Evolutionary conservation across 1,140 invertebrate species (phyloP).

Genomic region (Drosophila varians): DNA sequence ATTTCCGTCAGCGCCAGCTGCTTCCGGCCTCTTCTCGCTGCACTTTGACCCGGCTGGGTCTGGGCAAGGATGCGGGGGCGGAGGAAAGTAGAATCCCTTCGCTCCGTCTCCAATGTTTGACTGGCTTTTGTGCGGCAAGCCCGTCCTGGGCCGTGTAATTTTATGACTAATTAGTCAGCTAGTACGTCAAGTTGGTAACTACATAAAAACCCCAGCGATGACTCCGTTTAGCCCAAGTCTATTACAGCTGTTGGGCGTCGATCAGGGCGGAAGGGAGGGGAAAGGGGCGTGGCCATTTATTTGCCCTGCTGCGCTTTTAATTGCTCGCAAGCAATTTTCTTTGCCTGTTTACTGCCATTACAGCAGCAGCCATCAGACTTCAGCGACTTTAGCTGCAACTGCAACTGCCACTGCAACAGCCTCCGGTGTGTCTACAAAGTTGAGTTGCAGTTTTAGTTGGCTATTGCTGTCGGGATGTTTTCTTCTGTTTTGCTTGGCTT

Average conservation of each 20-base stretch:
- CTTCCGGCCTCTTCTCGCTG: conserved; percentile 71
- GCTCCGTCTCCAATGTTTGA: conserved; percentile 40
- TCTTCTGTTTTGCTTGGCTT: conserved; percentile 38
- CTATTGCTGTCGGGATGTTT: conserved; percentile 27
- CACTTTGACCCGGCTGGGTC: conserved; percentile 73
- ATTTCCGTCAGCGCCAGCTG: conserved; percentile 74
- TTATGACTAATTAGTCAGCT: conserved; percentile 80
- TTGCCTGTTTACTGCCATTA: conserved; percentile 54
- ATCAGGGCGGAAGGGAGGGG: conserved; percentile 37
- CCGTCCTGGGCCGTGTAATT: conserved; percentile 63
- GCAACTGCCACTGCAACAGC: conserved; percentile 38
- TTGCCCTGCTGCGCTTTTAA: conserved; percentile 77
- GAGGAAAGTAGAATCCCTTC: background rate
- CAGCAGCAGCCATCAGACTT: conserved; percentile 16
- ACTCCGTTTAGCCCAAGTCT: conserved; percentile 68
- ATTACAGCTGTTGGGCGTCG: conserved; percentile 43
- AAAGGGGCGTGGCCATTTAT: conserved; percentile 62
- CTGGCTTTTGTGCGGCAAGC: conserved; percentile 49
- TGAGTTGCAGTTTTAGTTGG: conserved; percentile 74
- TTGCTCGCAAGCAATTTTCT: conserved; percentile 67
- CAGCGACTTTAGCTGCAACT: conserved; percentile 23
- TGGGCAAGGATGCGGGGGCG: conserved; percentile 1
- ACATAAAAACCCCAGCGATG: conserved; percentile 40
- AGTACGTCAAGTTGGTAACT: conserved; percentile 72
- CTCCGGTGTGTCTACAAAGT: conserved; percentile 74